Conservation (phyloP, 2,797 vertebrate species). For the Echiichthys vipera region DNA sequence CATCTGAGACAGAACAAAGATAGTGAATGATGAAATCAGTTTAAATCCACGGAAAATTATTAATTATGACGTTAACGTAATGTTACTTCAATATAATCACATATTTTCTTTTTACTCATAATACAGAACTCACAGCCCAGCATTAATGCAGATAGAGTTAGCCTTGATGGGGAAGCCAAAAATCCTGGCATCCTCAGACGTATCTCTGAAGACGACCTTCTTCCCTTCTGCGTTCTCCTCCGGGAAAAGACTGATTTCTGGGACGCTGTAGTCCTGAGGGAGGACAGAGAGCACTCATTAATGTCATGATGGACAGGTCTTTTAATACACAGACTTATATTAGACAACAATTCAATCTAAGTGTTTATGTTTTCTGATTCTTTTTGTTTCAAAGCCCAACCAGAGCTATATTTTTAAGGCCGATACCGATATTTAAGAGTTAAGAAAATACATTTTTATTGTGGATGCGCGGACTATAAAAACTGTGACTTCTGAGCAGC, state of each 20-base stretch:
- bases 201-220: conserved; percentile 86
- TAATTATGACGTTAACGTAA: neutral
- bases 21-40: neutral
- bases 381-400: neutral
- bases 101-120: neutral
- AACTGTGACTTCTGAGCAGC: neutral
- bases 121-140: conserved; percentile 90
- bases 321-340: neutral
- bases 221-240: conserved; percentile 91
- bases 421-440: neutral
- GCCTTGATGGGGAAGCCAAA: conserved; percentile 87
- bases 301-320: neutral
- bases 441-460: neutral
- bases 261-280: conserved; percentile 89
- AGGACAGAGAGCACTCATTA: neutral
- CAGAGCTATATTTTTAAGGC: neutral
- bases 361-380: neutral
- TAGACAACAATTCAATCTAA: neutral
- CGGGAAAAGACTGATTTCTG: conserved; percentile 90
- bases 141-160: conserved; percentile 91
- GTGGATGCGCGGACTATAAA: no score
- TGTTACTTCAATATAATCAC: neutral
- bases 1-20: conserved; percentile 81
- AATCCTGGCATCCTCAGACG: conserved; percentile 86
- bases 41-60: neutral